Evolutionary conservation across 2,888 invertebrate genomes (phyloP).

Genomic region (Coecobrya sp.): DNA sequence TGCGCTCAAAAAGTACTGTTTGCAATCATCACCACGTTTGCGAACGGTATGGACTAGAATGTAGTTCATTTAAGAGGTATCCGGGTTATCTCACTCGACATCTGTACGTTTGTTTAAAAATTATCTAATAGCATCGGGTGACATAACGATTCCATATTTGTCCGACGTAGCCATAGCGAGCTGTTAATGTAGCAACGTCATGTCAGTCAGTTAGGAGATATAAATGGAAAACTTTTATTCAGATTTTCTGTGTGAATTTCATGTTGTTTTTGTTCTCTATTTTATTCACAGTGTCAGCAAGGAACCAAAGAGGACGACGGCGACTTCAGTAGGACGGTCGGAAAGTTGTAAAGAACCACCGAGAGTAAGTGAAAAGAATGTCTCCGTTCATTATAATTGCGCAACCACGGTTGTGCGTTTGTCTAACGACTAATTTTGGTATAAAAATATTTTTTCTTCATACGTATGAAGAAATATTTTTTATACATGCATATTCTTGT

Average conservation of each 20-base stretch:
- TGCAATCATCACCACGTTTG: conserved; percentile 86
- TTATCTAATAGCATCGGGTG: background rate
- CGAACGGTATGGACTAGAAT: conserved; percentile 84
- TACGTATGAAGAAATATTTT: too few species aligned
- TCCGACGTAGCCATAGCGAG: too few species aligned
- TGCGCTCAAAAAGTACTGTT: conserved; percentile 74
- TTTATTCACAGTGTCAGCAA: conserved; percentile 86
- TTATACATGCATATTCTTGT: too few species aligned
- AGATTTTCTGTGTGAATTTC: background rate
- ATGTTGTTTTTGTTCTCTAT: conserved; percentile 2
- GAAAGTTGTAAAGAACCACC: conserved; percentile 92
- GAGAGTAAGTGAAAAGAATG: conserved; percentile 85
- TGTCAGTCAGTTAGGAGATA: background rate
- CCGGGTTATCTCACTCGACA: conserved; percentile 70
- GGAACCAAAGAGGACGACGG: conserved; percentile 87
- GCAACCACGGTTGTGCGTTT: too few species aligned
- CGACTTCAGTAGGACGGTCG: conserved; percentile 90
- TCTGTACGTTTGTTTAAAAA: conserved; percentile 47
- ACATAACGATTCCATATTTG: too few species aligned
- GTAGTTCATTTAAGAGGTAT: conserved; percentile 81
- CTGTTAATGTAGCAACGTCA: too few species aligned
- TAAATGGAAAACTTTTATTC: background rate
- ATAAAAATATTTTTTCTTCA: too few species aligned
- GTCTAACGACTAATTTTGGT: too few species aligned
- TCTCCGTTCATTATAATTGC: too few species aligned